Conservation (phyloP, 2,888 invertebrate species). For the Leptura quadrifasciata region DNA sequence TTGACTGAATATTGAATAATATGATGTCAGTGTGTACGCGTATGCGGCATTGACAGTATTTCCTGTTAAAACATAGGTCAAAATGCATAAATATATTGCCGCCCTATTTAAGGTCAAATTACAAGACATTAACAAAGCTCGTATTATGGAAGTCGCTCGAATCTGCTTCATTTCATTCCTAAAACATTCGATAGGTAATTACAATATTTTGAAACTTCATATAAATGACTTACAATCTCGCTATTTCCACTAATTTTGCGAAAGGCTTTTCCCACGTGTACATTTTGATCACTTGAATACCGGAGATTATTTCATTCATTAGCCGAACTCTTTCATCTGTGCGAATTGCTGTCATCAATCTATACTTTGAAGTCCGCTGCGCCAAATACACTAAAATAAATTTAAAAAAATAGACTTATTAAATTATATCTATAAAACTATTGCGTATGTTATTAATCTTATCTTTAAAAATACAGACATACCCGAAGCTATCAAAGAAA, state of each 20-base stretch:
- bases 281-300: slow-evolving; percentile 70
- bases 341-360: slow-evolving; percentile 75
- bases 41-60: slow-evolving; percentile 77
- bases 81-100: slow-evolving; percentile 87
- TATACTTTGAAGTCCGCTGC: slow-evolving; percentile 65
- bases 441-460: too few relatives aligned
- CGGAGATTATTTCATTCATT: slow-evolving; percentile 83
- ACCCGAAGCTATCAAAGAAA: too few relatives aligned
- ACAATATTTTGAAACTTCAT: not conserved
- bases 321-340: slow-evolving; percentile 81
- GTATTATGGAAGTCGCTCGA: slow-evolving; percentile 78
- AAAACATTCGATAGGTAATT: slow-evolving; percentile 29
- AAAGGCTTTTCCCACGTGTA: slow-evolving; percentile 65
- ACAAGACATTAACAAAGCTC: slow-evolving; percentile 79
- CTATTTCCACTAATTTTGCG: slow-evolving; percentile 58
- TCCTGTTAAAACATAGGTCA: slow-evolving; percentile 84
- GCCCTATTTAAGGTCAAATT: slow-evolving; percentile 88
- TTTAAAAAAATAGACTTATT: too few relatives aligned
- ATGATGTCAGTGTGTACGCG: slow-evolving; percentile 85
- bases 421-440: too few relatives aligned
- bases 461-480: too few relatives aligned
- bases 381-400: slow-evolving; percentile 69
- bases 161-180: slow-evolving; percentile 83
- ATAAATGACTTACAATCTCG: slow-evolving; percentile 52
- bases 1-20: slow-evolving; percentile 83